Percentiles rank a stretch among this genome's conserved stretches.
Conservation (phyloP, 1,140 invertebrate species). For the Cotesia vestalis region DNA sequence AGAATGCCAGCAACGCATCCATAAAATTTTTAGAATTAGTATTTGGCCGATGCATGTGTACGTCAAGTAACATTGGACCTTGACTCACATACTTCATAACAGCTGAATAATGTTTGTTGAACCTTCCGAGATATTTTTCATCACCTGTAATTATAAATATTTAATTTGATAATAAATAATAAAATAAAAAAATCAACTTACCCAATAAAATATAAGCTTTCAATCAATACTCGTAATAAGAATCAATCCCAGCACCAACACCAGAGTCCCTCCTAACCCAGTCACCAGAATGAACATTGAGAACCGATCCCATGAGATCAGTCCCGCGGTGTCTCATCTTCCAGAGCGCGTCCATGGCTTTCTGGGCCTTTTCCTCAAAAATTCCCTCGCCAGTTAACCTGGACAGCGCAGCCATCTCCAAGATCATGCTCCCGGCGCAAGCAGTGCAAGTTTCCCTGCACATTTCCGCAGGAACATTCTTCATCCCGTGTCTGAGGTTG, state of each 20-base stretch:
- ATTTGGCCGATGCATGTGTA: conserved; percentile 98
- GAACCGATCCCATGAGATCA: conserved; percentile 92
- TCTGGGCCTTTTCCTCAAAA: conserved; percentile 95
- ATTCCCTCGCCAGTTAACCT: conserved; percentile 90
- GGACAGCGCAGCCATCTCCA: conserved; percentile 96
- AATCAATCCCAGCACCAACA: conserved; percentile 98
- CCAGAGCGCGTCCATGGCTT: conserved; percentile 98
- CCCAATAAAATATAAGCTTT: conserved; percentile 88
- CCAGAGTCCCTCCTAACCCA: conserved; percentile 96
- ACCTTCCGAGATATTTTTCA: conserved; percentile 89
- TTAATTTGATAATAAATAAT: neutral
- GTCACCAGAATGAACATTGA: conserved; percentile 97
- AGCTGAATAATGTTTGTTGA: conserved; percentile 96
- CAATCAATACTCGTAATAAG: conserved; percentile 97
- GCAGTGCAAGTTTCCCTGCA: conserved; percentile 94
- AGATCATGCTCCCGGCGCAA: conserved; percentile 97
- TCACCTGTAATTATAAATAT: conserved; percentile 67
- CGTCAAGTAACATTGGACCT: conserved; percentile 93
- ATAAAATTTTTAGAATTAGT: conserved; percentile 97
- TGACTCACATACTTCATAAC: conserved; percentile 98
- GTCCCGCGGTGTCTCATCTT: conserved; percentile 89
- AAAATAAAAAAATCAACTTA: conserved; percentile 34
- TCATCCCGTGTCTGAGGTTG: conserved; percentile 90
- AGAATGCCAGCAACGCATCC: conserved; percentile 97
- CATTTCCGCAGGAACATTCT: conserved; percentile 76